A percentile compares a stretch with the other conserved stretches of the same genome.
Evolutionary conservation across 2,797 vertebrate genomes (phyloP).

Genomic region (Crocodylus rhombifer): DNA sequence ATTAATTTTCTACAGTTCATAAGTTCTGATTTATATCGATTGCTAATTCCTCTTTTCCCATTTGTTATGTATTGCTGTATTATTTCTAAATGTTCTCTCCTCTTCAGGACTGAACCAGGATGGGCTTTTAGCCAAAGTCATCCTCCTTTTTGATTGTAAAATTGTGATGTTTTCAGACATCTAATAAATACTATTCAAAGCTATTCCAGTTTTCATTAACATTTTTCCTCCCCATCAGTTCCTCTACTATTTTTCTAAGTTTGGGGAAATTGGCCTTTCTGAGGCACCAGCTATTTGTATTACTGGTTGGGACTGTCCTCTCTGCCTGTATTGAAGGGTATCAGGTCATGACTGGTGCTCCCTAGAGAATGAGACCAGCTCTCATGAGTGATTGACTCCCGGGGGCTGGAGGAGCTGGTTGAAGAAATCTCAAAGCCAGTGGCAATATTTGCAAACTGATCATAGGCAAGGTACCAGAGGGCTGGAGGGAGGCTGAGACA

Average conservation of each 20-base stretch:
- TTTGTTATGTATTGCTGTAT: neutral
- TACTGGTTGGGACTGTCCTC: neutral
- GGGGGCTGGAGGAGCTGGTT: too few species aligned
- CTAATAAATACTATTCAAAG: neutral
- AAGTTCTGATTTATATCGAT: neutral
- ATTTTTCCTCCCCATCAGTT: neutral
- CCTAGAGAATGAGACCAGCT: too few species aligned
- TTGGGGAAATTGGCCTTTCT: neutral
- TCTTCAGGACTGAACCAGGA: neutral
- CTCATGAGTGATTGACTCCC: too few species aligned
- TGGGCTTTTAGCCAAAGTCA: too few species aligned
- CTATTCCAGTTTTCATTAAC: neutral
- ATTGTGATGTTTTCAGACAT: neutral
- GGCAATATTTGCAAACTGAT: too few species aligned
- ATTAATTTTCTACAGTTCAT: neutral
- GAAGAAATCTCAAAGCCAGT: too few species aligned
- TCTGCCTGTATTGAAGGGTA: fast-evolving
- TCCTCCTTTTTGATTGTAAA: neutral
- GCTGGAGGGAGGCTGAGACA: too few species aligned
- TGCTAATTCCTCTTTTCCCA: fast-evolving
- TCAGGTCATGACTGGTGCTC: too few species aligned
- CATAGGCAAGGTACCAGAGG: too few species aligned
- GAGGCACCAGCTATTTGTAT: neutral
- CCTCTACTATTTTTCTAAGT: neutral
- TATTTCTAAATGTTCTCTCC: neutral